phyloP scores from a whole-genome alignment of 2,113 vertebrate genomes.

The Lampris incognitus region DNA sequence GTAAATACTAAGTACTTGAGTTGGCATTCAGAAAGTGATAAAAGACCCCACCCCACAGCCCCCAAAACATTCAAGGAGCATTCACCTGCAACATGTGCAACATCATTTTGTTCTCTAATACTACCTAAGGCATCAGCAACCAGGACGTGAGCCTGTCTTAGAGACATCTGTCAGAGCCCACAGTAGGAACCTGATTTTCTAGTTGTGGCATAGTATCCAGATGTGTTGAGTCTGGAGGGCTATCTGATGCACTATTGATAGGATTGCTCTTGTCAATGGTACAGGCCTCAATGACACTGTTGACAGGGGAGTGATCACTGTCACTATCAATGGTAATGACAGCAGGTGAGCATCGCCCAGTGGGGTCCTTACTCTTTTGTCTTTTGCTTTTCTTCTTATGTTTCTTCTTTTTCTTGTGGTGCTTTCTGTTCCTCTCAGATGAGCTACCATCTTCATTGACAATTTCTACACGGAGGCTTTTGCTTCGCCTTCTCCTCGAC shows the following conservation, averaged over 20 bases:
- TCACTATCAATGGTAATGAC: constrained; percentile 91
- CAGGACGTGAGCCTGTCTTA: neutral
- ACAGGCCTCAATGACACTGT: constrained; percentile 2
- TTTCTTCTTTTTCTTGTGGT: constrained; percentile 92
- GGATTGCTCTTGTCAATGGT: constrained; percentile 17
- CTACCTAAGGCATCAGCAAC: constrained; percentile 11
- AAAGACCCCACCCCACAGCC: too few species aligned
- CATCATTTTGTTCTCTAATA: constrained; percentile 21
- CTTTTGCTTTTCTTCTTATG: constrained; percentile 89
- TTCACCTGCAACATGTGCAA: neutral
- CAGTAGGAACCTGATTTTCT: neutral
- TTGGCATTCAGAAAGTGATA: too few species aligned
- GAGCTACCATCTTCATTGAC: constrained; percentile 84
- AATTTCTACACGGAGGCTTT: constrained; percentile 88
- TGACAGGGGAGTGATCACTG: constrained; percentile 72
- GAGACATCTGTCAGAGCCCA: neutral
- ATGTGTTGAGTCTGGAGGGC: constrained; percentile 13
- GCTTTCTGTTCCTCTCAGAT: constrained; percentile 75
- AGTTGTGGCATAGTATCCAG: neutral
- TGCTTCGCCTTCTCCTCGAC: constrained; percentile 74
- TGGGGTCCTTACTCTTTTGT: constrained; percentile 67
- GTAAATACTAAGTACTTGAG: too few species aligned
- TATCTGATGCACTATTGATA: neutral
- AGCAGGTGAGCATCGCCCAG: constrained; percentile 71
- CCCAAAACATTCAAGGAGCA: neutral